Conservation (phyloP, 2,888 invertebrate species). For the Pegoplata infirma region DNA sequence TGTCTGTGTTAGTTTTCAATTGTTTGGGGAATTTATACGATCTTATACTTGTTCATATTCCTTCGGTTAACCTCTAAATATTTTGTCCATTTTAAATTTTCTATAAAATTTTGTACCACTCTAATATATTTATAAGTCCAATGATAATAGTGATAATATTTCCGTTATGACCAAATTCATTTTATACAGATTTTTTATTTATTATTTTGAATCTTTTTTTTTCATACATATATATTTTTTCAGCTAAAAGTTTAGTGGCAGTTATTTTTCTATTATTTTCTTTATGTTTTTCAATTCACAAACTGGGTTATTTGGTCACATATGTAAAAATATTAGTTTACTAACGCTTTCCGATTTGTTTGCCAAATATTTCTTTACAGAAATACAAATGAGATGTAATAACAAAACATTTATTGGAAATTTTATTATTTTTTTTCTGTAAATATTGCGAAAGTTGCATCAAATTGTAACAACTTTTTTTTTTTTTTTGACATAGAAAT, state of each 20-base stretch:
- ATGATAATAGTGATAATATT: not conserved
- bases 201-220: not conserved
- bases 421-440: no score
- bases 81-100: no score
- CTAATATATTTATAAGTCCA: no score
- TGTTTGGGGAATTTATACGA: no score
- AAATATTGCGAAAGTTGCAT: no score
- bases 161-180: slow-evolving; percentile 26
- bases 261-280: not conserved
- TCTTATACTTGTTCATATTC: no score
- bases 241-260: not conserved
- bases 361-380: slow-evolving; percentile 27
- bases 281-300: not conserved
- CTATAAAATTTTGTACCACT: no score
- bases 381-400: not conserved
- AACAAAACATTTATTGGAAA: no score
- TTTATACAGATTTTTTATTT: not conserved
- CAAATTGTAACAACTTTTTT: no score
- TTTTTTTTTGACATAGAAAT: no score
- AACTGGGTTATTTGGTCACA: slow-evolving; percentile 52
- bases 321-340: slow-evolving; percentile 45
- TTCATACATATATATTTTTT: not conserved
- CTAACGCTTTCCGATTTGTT: slow-evolving; percentile 31
- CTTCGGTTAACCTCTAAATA: no score
- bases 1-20: no score